Evolutionary conservation across 2,797 vertebrate species (phyloP).

Genomic region (Gallirallus australis): DNA sequence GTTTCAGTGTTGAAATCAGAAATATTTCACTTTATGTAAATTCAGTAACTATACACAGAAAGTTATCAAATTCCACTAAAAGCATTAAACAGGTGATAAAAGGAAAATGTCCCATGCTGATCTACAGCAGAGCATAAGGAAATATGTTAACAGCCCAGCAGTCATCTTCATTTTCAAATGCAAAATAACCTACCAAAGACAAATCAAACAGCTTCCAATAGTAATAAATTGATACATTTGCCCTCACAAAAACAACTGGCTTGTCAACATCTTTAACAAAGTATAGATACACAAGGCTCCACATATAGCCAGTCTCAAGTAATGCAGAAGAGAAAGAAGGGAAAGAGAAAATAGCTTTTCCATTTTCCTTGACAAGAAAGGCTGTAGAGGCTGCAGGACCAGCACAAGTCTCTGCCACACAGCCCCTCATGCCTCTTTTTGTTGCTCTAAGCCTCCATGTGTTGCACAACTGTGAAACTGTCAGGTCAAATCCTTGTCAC

Average conservation of each 20-base stretch:
- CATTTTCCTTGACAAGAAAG: not conserved
- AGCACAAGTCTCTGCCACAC: not conserved
- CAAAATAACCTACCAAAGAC: not conserved
- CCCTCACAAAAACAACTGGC: not conserved
- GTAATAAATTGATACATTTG: not conserved
- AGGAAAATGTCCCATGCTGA: not conserved
- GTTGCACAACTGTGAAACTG: constrained; percentile 61
- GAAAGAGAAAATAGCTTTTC: not conserved
- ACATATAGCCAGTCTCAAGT: not conserved
- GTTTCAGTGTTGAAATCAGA: not conserved
- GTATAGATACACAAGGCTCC: not conserved
- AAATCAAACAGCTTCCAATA: not conserved
- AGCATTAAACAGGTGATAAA: not conserved
- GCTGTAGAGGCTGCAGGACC: not conserved
- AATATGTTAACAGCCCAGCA: not conserved
- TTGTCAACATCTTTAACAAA: not conserved
- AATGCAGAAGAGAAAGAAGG: not conserved
- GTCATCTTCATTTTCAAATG: not conserved
- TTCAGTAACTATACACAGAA: not conserved
- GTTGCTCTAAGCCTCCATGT: constrained; percentile 45
- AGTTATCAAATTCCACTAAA: not conserved
- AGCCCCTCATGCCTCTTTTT: not conserved
- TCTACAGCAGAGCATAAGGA: not conserved
- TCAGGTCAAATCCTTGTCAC: constrained; percentile 77
- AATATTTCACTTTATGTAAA: not conserved